A percentile compares a stretch with the other conserved stretches of the same genome.
These are phyloP conservation scores for Pedionomus torquatus DNA, from an alignment of 2,113 vertebrate species.

Conservation along the genomic window DNA sequence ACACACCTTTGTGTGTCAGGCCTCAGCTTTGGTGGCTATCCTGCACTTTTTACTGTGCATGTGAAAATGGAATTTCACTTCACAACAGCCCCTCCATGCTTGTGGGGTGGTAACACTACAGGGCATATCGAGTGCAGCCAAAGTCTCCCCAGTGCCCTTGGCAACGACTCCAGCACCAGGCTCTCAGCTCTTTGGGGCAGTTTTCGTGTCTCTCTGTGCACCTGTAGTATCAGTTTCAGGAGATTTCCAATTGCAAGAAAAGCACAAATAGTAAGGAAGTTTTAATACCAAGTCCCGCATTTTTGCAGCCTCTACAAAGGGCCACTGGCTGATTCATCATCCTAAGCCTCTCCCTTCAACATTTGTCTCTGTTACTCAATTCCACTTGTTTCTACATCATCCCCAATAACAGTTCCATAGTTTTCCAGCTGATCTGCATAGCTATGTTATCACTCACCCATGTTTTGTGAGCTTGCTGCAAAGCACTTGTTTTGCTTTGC, in stretches of 20 bases:
- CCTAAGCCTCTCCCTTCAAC: background rate
- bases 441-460: background rate
- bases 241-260: background rate
- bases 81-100: background rate
- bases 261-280: background rate
- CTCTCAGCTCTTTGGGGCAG: background rate
- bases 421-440: background rate
- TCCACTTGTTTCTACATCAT: background rate
- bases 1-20: background rate
- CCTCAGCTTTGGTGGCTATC: background rate
- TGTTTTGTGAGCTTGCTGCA: background rate
- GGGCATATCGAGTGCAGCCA: background rate
- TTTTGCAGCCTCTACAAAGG: background rate
- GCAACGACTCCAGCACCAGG: background rate
- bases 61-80: background rate
- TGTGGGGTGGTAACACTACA: background rate
- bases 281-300: background rate
- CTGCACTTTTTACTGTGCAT: background rate
- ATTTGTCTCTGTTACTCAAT: background rate
- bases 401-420: background rate
- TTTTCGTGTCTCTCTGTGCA: rapidly evolving
- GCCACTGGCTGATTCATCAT: background rate
- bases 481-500: background rate
- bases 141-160: background rate
- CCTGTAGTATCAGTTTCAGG: background rate